A percentile compares a stretch with the other conserved stretches of the same genome.
These are phyloP conservation scores for Astropecten irregularis DNA, from an alignment of 53 echinoderm and acorn worm genomes.

Conservation along the genomic window DNA sequence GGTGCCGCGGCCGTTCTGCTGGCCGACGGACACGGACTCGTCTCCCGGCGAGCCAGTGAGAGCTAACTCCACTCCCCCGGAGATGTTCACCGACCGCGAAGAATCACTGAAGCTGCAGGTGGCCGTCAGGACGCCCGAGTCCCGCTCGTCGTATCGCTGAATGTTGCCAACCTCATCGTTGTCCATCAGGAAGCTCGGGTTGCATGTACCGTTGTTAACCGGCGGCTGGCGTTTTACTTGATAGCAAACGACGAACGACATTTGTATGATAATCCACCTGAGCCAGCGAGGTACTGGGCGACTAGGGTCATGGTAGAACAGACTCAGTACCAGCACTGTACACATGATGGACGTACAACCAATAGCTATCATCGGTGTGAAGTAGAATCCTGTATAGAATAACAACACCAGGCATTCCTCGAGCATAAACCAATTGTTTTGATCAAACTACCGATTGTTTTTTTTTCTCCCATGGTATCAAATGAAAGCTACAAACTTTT, in stretches of 20 bases:
- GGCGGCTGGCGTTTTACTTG: background rate
- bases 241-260: slow-evolving; percentile 12
- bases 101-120: slow-evolving; percentile 31
- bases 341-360: slow-evolving; percentile 43
- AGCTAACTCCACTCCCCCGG: background rate
- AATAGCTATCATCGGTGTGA: slow-evolving; percentile 60
- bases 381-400: slow-evolving; percentile 49
- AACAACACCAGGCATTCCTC: background rate
- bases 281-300: slow-evolving; percentile 24
- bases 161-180: background rate
- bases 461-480: no score
- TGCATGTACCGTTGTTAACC: background rate
- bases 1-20: background rate
- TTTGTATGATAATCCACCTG: background rate
- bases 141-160: background rate
- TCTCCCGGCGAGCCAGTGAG: background rate
- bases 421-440: no score
- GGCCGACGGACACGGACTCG: background rate
- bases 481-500: no score
- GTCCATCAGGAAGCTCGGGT: slow-evolving; percentile 3
- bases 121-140: slow-evolving; percentile 12
- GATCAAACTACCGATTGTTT: no score
- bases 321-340: slow-evolving; percentile 32
- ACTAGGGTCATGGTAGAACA: slow-evolving; percentile 19
- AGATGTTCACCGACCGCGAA: background rate